A percentile compares a stretch with the other conserved stretches of the same genome.
Evolutionary conservation across 1,140 invertebrate genomes (phyloP).

Genomic region (Anastrepha obliqua): DNA sequence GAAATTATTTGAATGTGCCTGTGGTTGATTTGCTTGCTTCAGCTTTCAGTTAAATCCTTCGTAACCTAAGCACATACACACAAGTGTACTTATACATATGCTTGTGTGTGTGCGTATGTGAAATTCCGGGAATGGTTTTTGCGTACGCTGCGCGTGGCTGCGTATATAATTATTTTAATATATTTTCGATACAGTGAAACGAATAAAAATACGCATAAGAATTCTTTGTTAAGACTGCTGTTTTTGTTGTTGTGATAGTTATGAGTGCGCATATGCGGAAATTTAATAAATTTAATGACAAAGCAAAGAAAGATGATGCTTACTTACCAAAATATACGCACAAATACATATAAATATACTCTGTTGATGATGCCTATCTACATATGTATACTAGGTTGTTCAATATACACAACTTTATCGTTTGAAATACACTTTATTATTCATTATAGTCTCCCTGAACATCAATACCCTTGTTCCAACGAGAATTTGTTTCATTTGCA

Average conservation of each 20-base stretch:
- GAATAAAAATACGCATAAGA: slow-evolving; percentile 44
- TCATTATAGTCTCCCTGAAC: no score
- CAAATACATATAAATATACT: no score
- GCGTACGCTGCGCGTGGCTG: slow-evolving; percentile 16
- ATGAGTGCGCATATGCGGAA: slow-evolving; percentile 41
- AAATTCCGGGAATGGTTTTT: neutral
- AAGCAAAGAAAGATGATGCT: slow-evolving; percentile 8
- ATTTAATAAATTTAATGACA: neutral
- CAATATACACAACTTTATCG: no score
- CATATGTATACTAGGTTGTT: no score
- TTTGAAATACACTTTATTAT: no score
- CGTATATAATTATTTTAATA: slow-evolving; percentile 52
- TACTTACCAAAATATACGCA: neutral
- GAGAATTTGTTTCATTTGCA: no score
- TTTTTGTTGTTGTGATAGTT: slow-evolving; percentile 2
- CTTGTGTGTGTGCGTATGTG: neutral
- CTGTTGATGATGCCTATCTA: no score
- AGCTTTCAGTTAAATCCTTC: neutral
- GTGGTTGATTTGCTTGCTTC: neutral
- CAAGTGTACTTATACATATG: neutral
- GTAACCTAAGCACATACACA: neutral
- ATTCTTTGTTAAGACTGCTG: neutral
- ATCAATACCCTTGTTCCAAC: no score
- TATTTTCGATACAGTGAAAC: slow-evolving; percentile 44
- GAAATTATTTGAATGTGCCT: neutral